Percentiles rank a stretch among this genome's conserved stretches.
phyloP scores from a whole-genome alignment of 2,797 vertebrate genomes.

The Muraenolepis orangiensis region DNA sequence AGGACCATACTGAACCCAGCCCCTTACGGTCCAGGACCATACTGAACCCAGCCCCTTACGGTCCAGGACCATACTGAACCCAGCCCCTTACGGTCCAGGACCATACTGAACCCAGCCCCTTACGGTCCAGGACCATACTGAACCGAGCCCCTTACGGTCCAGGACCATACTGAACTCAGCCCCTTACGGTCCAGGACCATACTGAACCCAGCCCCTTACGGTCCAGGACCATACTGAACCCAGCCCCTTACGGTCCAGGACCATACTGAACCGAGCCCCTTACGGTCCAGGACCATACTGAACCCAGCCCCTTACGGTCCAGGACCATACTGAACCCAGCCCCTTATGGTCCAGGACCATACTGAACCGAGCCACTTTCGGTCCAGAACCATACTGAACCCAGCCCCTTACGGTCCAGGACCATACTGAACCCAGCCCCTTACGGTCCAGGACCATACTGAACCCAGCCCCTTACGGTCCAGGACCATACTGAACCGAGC shows the following conservation, averaged over 20 bases:
- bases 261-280: too few relatives aligned
- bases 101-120: too few relatives aligned
- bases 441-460: slow-evolving; percentile 49
- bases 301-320: too few relatives aligned
- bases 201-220: too few relatives aligned
- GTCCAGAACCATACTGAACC: slow-evolving; percentile 49
- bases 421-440: too few relatives aligned
- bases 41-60: too few relatives aligned
- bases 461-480: too few relatives aligned
- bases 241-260: too few relatives aligned
- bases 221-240: slow-evolving; percentile 49
- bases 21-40: slow-evolving; percentile 51
- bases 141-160: too few relatives aligned
- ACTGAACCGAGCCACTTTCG: too few relatives aligned
- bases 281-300: slow-evolving; percentile 49
- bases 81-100: too few relatives aligned
- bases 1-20: slow-evolving; percentile 44
- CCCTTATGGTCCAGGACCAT: slow-evolving; percentile 51
- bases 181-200: slow-evolving; percentile 51
- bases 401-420: too few relatives aligned
- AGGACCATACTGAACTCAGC: slow-evolving; percentile 44
- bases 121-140: slow-evolving; percentile 49
- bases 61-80: slow-evolving; percentile 49
- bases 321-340: slow-evolving; percentile 44
- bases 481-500: slow-evolving; percentile 44